Evolutionary conservation across 2,888 invertebrate genomes (phyloP), one percentile per base, ranked within the genome.

Genomic region (Archips crataeganus): DNA sequence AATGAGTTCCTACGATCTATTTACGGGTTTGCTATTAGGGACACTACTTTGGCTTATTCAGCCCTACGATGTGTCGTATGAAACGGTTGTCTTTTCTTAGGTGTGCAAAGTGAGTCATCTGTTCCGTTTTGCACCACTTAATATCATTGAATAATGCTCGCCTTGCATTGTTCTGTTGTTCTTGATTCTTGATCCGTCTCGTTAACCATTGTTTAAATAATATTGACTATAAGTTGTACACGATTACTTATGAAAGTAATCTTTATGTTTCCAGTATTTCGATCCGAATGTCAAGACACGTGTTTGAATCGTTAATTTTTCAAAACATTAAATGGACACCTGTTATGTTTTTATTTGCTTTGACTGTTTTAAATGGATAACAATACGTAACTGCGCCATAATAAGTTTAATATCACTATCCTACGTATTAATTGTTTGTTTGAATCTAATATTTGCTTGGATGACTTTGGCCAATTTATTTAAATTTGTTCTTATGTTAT

Each of bases 61-160:
- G 49, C 13, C 13, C 5, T 49, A 5, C 13, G 2, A 1, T 49
- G 11, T n/a, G 5, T 3, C 3, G 3, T n/a, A 49, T 13, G 3
- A n/a, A 13, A 4, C n/a, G 11, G 0, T 49, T 13, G 2, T 60
- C 3, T 39, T 36, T 60, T 60, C 36, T 23, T n/a, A n/a, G 45
- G 32, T 13, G 34, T 36, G 47, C 39, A 13, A 49, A 68, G 68
- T 39, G 69, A 51, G 61, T 42, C 60, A 39, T 61, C 47, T 49
- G 69, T 13, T 5, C 39, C 65, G 70, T 70, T 64, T 49, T 54
- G 61, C 75, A 42, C 59, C 42, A 36, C 75, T 79, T 76, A 70
- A 75, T 80, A 79, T 82, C 80, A 75, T 74, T 77, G 75, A 79
- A 75, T 81, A 79, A 77, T 76, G 23, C 47, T 62, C 32, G 68